These are phyloP conservation scores for Galago senegalensis DNA, from an alignment of 2,797 vertebrate species.

Conservation along the genomic window DNA sequence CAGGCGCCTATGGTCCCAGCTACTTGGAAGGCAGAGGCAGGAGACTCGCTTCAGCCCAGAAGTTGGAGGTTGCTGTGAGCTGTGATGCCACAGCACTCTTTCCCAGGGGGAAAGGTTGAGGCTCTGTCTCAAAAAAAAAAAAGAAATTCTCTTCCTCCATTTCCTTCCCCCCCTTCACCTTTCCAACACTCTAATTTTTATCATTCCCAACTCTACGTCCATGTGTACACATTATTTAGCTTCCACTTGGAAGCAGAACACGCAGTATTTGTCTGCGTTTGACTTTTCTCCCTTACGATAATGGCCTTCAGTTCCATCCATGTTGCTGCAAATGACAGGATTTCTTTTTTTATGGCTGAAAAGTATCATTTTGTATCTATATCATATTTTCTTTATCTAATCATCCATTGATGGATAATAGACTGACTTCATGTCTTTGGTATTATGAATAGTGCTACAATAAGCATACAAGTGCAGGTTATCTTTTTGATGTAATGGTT, in stretches of 20 bases:
- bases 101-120: too few relatives aligned
- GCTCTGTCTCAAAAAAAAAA: too few relatives aligned
- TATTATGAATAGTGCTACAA: neutral
- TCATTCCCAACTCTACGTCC: neutral
- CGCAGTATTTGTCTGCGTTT: neutral
- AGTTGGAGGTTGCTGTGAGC: too few relatives aligned
- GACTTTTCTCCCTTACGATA: neutral
- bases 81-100: too few relatives aligned
- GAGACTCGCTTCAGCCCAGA: too few relatives aligned
- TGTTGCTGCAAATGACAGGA: neutral
- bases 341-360: neutral
- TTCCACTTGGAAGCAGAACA: neutral
- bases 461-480: neutral
- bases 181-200: neutral
- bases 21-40: too few relatives aligned
- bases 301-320: neutral
- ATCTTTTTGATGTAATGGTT: neutral
- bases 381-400: neutral
- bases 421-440: neutral
- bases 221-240: neutral
- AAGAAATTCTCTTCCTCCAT: neutral
- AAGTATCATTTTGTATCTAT: neutral
- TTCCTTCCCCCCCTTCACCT: neutral
- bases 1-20: too few relatives aligned
- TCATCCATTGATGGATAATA: neutral